These are phyloP conservation scores for Drosophila nannoptera DNA, from an alignment of 1,140 invertebrate genomes.

Conservation along the genomic window DNA sequence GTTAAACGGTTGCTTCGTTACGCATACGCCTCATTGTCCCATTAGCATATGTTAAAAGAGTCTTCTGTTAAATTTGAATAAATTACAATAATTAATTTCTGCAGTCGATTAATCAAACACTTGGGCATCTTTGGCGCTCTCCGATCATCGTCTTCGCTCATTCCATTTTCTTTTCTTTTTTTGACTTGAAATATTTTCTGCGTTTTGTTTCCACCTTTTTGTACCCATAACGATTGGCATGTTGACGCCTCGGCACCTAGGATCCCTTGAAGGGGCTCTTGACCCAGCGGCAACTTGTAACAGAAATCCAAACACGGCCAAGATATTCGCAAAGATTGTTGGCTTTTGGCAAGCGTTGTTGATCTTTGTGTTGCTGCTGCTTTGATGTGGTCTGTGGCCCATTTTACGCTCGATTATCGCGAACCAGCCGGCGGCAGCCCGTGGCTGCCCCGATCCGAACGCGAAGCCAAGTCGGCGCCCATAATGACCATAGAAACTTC, in stretches of 20 bases:
- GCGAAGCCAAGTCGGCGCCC: neutral
- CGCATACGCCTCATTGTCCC: slow-evolving; percentile 57
- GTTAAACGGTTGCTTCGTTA: slow-evolving; percentile 16
- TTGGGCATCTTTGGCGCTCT: slow-evolving; percentile 28
- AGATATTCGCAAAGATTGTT: slow-evolving; percentile 59
- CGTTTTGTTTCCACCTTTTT: neutral
- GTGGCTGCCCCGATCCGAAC: slow-evolving; percentile 6
- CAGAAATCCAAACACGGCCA: slow-evolving; percentile 44
- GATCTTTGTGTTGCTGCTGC: slow-evolving; percentile 6
- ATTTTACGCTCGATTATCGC: slow-evolving; percentile 66
- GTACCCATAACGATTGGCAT: slow-evolving; percentile 55
- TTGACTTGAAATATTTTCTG: no score
- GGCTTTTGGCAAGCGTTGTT: slow-evolving; percentile 43
- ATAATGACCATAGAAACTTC: slow-evolving; percentile 57
- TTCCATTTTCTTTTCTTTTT: neutral
- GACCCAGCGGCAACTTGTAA: slow-evolving; percentile 51
- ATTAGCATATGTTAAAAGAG: slow-evolving; percentile 25
- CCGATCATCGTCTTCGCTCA: neutral
- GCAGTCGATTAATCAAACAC: slow-evolving; percentile 65
- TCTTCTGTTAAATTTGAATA: slow-evolving; percentile 41
- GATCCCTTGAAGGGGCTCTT: slow-evolving; percentile 37
- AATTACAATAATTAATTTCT: slow-evolving; percentile 61
- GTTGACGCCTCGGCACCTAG: slow-evolving; percentile 50
- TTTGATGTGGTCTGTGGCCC: slow-evolving; percentile 56
- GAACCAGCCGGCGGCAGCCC: neutral